A percentile compares a stretch with the other conserved stretches of the same genome.
Conservation (phyloP, 2,888 invertebrate genomes). For the Geophilus truncorum region DNA sequence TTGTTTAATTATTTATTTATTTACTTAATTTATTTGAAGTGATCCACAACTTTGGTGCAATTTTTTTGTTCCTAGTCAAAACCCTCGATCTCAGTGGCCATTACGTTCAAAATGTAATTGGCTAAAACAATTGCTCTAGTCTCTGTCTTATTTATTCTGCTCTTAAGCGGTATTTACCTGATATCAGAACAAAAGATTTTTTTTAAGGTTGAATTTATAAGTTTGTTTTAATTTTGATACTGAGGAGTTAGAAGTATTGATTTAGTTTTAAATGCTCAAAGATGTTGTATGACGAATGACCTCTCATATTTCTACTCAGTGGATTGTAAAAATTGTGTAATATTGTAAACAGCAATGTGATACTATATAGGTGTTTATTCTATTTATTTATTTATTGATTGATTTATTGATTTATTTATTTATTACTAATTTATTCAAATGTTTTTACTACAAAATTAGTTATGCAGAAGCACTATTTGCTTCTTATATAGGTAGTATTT, state of each 20-base stretch:
- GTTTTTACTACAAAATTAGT: neutral
- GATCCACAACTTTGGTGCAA: too few relatives aligned
- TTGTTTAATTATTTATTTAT: neutral
- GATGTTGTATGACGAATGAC: neutral
- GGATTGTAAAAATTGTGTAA: conserved; percentile 3
- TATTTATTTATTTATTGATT: neutral
- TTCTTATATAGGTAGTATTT: neutral
- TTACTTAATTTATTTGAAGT: neutral
- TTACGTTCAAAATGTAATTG: too few relatives aligned
- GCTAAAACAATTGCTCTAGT: too few relatives aligned
- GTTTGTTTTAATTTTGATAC: neutral
- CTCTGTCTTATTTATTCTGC: too few relatives aligned
- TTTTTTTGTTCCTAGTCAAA: neutral
- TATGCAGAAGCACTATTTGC: neutral
- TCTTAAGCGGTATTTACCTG: too few relatives aligned
- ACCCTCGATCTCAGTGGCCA: too few relatives aligned
- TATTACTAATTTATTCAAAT: neutral
- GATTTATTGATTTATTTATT: neutral
- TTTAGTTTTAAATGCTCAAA: conserved; percentile 6
- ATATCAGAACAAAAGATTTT: too few relatives aligned
- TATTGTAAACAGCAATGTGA: neutral
- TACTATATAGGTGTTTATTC: neutral
- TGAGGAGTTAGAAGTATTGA: neutral
- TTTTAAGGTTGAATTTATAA: too few relatives aligned
- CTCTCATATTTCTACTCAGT: neutral